Conservation (phyloP, 2,113 vertebrate species). For the Pygathrix nemaeus region DNA sequence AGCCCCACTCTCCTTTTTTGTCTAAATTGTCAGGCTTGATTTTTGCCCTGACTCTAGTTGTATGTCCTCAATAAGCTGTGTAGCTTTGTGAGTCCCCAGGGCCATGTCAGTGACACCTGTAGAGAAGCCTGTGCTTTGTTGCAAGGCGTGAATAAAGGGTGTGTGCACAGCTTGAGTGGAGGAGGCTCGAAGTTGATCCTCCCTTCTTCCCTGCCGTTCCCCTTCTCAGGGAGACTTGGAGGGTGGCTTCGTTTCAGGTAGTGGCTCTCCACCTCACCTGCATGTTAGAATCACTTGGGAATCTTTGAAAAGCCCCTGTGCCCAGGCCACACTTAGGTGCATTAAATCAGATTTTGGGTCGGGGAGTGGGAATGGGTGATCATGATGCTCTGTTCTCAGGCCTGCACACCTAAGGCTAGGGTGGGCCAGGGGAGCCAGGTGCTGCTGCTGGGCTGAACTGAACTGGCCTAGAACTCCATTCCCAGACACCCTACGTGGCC, state of each 20-base stretch:
- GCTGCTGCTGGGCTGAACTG: neutral
- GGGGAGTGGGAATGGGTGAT: neutral
- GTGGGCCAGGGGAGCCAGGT: neutral
- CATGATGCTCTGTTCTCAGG: neutral
- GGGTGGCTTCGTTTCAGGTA: neutral
- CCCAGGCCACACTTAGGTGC: neutral
- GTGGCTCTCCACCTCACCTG: neutral
- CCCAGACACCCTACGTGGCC: neutral
- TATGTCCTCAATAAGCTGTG: neutral
- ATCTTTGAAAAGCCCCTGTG: neutral
- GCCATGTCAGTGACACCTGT: neutral
- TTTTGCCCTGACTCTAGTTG: neutral
- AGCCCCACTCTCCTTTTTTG: neutral
- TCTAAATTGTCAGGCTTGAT: too few relatives aligned
- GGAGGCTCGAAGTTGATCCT: too few relatives aligned
- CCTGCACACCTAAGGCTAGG: neutral
- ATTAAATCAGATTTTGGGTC: neutral
- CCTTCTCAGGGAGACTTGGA: neutral
- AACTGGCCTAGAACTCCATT: neutral
- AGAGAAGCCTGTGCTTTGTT: neutral
- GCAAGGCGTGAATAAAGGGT: fast-evolving
- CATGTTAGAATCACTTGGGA: neutral
- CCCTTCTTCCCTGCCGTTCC: neutral
- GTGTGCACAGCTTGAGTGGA: fast-evolving
- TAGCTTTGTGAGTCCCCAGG: neutral